These are phyloP conservation scores for Diuraphis noxia DNA, from an alignment of 1,140 invertebrate genomes.

Conservation along the genomic window DNA sequence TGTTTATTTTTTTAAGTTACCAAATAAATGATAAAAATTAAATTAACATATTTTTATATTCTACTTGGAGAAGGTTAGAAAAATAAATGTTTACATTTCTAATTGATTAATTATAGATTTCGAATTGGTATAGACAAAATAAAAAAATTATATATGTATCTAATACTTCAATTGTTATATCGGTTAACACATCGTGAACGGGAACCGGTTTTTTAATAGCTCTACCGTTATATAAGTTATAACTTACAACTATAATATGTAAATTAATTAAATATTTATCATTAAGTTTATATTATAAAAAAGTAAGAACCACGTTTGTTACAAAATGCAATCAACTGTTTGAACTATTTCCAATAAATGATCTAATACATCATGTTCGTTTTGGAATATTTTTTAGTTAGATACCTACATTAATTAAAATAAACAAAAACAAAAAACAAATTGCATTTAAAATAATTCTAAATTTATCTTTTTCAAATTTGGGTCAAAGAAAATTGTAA, in stretches of 20 bases:
- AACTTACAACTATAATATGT: constrained; percentile 7
- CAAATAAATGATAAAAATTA: not conserved
- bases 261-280: constrained; percentile 1
- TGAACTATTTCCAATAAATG: not conserved
- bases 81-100: constrained; percentile 2
- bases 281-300: not conserved
- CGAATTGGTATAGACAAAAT: not conserved
- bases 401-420: not conserved
- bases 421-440: not conserved
- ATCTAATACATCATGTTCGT: not conserved
- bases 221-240: constrained; percentile 6
- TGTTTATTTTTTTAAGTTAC: not conserved
- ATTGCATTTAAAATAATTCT: constrained; percentile 2
- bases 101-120: not conserved
- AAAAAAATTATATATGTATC: not conserved
- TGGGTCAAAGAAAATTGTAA: not conserved
- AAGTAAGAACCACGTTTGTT: not conserved
- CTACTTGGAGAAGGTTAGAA: not conserved
- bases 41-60: not conserved
- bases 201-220: not conserved
- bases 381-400: not conserved
- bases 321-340: not conserved
- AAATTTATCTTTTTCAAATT: not conserved
- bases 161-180: not conserved
- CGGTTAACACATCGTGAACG: not conserved